These are phyloP conservation scores for Plectus sambesii DNA, from an alignment of 1,140 invertebrate genomes.

Conservation along the genomic window DNA sequence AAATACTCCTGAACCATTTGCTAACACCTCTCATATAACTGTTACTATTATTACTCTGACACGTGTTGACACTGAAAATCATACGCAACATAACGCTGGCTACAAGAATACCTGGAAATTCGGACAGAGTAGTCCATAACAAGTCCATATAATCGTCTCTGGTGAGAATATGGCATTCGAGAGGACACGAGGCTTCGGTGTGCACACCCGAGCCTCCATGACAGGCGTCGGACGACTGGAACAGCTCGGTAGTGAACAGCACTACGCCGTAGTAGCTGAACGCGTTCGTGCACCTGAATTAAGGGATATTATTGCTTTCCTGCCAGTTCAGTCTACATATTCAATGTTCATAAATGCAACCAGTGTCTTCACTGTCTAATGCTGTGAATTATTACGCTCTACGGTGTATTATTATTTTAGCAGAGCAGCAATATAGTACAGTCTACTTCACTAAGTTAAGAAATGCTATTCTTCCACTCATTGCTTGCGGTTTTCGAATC, in stretches of 20 bases:
- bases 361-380: no score
- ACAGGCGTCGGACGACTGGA: constrained; percentile 56
- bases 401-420: constrained; percentile 13
- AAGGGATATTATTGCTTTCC: constrained; percentile 25
- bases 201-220: constrained; percentile 46
- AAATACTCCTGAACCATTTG: no score
- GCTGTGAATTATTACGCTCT: neutral
- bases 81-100: neutral
- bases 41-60: no score
- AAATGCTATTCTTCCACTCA: no score
- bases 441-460: no score
- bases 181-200: constrained; percentile 53
- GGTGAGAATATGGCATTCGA: constrained; percentile 60
- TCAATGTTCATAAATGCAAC: no score
- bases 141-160: constrained; percentile 81
- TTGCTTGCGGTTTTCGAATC: no score
- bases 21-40: no score
- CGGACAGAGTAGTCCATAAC: constrained; percentile 82
- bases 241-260: constrained; percentile 82
- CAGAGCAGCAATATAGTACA: constrained; percentile 43
- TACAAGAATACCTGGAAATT: constrained; percentile 69
- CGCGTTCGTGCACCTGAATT: constrained; percentile 72
- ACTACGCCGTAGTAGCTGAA: constrained; percentile 93
- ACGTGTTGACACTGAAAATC: constrained; percentile 4
- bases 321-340: no score